These are phyloP conservation scores for Ophion ellenae DNA, from an alignment of 2,888 invertebrate genomes.

Conservation along the genomic window DNA sequence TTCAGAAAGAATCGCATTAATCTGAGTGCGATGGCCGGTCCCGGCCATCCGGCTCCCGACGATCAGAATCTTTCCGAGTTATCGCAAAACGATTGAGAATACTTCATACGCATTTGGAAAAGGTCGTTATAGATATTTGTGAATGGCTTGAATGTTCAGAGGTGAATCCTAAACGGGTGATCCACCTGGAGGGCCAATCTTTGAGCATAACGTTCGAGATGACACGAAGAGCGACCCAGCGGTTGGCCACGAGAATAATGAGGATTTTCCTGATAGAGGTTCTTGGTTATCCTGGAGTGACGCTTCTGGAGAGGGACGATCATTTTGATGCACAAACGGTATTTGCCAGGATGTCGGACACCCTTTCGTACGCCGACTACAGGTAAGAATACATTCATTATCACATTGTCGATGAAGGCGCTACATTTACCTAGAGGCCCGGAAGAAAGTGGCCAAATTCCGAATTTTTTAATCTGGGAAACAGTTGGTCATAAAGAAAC, in stretches of 20 bases:
- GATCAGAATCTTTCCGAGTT: not conserved
- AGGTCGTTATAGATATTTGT: not conserved
- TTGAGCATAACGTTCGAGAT: conserved; percentile 85
- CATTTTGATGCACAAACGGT: conserved; percentile 81
- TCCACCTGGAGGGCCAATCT: conserved; percentile 81
- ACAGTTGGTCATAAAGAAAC: no score
- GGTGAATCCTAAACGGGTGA: conserved; percentile 84
- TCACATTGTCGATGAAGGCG: not conserved
- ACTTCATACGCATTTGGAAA: not conserved
- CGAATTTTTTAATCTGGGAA: no score
- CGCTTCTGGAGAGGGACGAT: conserved; percentile 83
- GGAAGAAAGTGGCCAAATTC: no score
- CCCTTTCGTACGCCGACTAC: conserved; percentile 62
- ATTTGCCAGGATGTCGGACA: conserved; percentile 80
- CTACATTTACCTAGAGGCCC: no score
- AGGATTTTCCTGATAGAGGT: conserved; percentile 85
- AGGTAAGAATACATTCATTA: conserved; percentile 71
- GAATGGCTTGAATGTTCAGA: conserved; percentile 78
- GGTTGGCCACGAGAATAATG: conserved; percentile 86
- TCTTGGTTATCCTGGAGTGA: conserved; percentile 84
- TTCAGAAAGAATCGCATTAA: not conserved
- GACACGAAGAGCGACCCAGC: conserved; percentile 85
- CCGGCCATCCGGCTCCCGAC: no score
- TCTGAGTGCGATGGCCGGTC: not conserved
- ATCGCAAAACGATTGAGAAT: not conserved